Percentiles rank a stretch among this genome's conserved stretches.
Conservation (phyloP, 2,888 invertebrate species). For the Tridacna gigas region DNA sequence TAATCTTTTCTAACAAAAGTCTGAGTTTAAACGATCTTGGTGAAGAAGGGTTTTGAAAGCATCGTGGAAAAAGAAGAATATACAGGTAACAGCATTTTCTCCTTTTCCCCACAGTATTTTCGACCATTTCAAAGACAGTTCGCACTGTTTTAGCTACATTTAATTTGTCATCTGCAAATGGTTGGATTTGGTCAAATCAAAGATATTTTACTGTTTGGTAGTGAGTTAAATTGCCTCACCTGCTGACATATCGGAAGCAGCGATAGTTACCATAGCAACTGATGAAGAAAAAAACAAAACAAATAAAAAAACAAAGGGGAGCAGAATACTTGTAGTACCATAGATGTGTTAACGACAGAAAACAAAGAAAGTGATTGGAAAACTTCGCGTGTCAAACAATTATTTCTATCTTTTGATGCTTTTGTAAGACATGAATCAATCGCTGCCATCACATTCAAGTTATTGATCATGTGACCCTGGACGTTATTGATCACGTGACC, state of each 20-base stretch:
- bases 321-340: not conserved
- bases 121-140: not conserved
- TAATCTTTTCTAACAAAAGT: no score
- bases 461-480: not conserved
- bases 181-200: not conserved
- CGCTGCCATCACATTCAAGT: not conserved
- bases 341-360: no score
- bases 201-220: not conserved
- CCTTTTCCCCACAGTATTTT: not conserved
- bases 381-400: conserved; percentile 4
- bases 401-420: conserved; percentile 1
- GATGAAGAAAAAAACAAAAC: conserved; percentile 15
- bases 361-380: not conserved
- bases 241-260: conserved; percentile 1
- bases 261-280: conserved; percentile 20
- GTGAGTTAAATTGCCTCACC: not conserved
- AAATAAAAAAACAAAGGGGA: not conserved
- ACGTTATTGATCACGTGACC: not conserved
- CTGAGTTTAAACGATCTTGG: not conserved
- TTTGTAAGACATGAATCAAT: not conserved
- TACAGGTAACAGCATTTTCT: not conserved
- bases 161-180: not conserved
- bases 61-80: not conserved
- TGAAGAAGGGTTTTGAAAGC: not conserved
- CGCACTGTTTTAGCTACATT: not conserved